Base-by-base conservation (phyloP, 2,888 invertebrate species). In the Ypsolopha scabrella region DNA sequence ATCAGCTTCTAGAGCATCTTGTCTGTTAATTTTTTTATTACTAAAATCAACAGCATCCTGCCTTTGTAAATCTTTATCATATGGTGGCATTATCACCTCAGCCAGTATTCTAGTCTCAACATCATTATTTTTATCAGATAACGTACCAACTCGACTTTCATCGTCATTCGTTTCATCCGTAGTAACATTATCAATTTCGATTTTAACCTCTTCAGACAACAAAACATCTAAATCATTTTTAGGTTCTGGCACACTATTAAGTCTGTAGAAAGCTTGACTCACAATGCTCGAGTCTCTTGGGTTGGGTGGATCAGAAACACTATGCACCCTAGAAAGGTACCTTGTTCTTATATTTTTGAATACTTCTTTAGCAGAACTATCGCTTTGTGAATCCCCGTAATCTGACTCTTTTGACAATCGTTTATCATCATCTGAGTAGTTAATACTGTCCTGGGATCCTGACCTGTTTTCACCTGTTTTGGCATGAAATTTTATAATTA, bases 381-480 rank as follows among this genome's bases (percentile, higher is more conserved):
- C 82, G 54, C 71, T 76, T 55, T 66, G 71, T 9, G 71, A 71
- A 52, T 77, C 82, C 41, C 67, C 56, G 51, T 61, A 59, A 54
- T 75, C 72, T 4, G 74, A 70, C 56, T 75, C 73, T 54, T 66
- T 71, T 0, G 70, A 67, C 36, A 65, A 55, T 51, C 56, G 59
- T 60, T 65, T 73, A 52, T 73, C 76, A 54, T 77, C 72, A 54
- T 77, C 76, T 48, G 72, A 76, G 68, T 61, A 64, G 58, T 64
- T 57, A 57, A 75, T 64, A 68, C 73, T 80, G 68, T 81, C 82
- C 74, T 72, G 65, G 63, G 81, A 80, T 62, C 74, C 76, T 57
- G 80, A 74, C 59, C 70, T 75, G 68, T 79, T 72, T 73, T 77
- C 66, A 86, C 85, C 86, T 86, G 85, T 76, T 67, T 75, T 66